Conservation (phyloP, 2,797 vertebrate species). For the Manis javanica region DNA sequence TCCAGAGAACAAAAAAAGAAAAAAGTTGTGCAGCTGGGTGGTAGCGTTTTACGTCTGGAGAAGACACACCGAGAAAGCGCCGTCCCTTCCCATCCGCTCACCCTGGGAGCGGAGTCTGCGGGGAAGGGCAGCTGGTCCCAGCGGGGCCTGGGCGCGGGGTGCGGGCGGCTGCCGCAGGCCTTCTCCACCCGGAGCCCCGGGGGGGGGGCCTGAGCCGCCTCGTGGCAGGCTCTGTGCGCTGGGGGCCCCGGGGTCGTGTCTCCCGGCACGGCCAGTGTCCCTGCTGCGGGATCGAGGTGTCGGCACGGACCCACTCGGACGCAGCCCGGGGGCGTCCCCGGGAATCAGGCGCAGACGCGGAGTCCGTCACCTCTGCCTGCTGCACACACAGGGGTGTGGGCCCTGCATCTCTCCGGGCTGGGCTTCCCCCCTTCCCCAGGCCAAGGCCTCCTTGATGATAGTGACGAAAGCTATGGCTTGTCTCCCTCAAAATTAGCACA, state of each 20-base stretch:
- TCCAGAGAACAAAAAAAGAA: not conserved
- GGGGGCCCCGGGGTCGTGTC: not conserved
- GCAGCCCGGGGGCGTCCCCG: not conserved
- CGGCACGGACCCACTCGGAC: no score
- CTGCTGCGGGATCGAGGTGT: no score
- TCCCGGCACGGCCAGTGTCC: no score
- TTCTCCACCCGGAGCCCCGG: no score
- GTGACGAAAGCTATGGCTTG: not conserved
- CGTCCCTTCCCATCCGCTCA: not conserved
- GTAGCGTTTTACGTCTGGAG: not conserved
- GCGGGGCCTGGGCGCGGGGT: not conserved
- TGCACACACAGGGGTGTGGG: rapidly evolving
- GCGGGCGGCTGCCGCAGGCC: no score
- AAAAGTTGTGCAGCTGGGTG: not conserved
- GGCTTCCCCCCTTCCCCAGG: not conserved
- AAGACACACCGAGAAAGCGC: not conserved
- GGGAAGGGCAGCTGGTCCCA: not conserved
- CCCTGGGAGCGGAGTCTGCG: not conserved
- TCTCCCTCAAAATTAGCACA: not conserved
- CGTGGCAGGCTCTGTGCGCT: not conserved
- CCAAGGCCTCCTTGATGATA: no score
- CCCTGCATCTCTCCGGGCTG: rapidly evolving
- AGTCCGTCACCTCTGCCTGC: no score
- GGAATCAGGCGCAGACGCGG: no score
- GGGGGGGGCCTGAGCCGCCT: not conserved